Percentiles rank a stretch among this genome's conserved stretches.
Conservation (phyloP, 2,888 invertebrate species). For the Meiosimyza decipiens region DNA sequence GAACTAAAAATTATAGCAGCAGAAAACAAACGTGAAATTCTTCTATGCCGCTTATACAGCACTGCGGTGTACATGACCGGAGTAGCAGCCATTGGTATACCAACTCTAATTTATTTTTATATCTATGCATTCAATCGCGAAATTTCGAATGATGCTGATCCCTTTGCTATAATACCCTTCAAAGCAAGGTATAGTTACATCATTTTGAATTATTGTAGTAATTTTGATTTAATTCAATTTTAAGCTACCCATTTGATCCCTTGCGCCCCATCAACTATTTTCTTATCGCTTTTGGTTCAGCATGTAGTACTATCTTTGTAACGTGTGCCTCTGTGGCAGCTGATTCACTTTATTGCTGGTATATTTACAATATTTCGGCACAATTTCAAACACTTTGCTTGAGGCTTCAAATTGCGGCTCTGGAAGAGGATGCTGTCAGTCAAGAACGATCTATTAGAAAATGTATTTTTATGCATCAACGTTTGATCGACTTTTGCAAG, state of each 20-base stretch:
- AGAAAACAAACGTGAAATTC: no score
- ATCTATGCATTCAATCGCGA: no score
- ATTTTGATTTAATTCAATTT: no score
- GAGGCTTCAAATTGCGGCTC: conserved; percentile 30
- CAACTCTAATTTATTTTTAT: no score
- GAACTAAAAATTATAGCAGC: no score
- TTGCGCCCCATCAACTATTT: conserved; percentile 25
- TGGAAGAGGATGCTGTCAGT: not conserved
- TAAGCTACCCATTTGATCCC: conserved; percentile 32
- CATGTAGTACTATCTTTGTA: conserved; percentile 19
- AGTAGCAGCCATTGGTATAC: no score
- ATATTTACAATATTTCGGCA: conserved; percentile 39
- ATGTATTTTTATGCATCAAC: conserved; percentile 39
- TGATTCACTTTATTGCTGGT: conserved; percentile 44
- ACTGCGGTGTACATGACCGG: no score
- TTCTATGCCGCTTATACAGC: no score
- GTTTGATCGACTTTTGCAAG: conserved; percentile 14
- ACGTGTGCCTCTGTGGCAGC: conserved; percentile 25
- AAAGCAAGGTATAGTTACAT: no score
- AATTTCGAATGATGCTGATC: no score
- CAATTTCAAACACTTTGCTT: conserved; percentile 42
- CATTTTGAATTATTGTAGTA: no score
- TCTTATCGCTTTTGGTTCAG: conserved; percentile 34
- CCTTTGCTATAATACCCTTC: no score
- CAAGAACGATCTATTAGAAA: conserved; percentile 23